Evolutionary conservation across 2,113 vertebrate species (phyloP).

Genomic region (Neomonachus schauinslandi): DNA sequence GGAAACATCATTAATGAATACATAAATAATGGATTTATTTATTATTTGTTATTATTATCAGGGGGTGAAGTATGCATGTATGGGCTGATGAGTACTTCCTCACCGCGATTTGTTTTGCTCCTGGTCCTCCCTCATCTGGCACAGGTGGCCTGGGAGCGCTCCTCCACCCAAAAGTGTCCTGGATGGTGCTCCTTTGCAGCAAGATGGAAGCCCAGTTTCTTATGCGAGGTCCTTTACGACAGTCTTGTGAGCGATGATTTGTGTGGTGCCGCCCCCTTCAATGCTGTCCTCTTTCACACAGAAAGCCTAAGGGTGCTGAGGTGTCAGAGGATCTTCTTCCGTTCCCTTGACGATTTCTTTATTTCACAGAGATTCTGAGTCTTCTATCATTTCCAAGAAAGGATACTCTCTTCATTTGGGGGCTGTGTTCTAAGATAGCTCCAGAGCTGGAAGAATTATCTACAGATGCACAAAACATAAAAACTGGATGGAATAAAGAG

Average conservation of each 20-base stretch:
- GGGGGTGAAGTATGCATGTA: background rate
- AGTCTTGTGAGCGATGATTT: background rate
- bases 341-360: background rate
- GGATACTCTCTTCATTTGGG: background rate
- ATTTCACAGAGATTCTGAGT: background rate
- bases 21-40: background rate
- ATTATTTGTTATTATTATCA: background rate
- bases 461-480: background rate
- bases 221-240: background rate
- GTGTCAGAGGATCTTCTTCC: background rate
- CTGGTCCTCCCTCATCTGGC: background rate
- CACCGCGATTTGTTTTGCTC: background rate
- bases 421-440: background rate
- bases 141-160: background rate
- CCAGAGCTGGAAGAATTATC: background rate
- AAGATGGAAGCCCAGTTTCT: background rate
- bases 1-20: background rate
- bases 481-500: background rate
- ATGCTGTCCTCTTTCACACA: background rate
- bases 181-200: background rate
- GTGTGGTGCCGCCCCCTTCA: accelerated
- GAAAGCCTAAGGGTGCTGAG: background rate
- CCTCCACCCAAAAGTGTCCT: background rate
- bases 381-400: background rate
- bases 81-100: background rate